Conservation (phyloP, 2,797 vertebrate genomes). For the Morus bassanus region DNA sequence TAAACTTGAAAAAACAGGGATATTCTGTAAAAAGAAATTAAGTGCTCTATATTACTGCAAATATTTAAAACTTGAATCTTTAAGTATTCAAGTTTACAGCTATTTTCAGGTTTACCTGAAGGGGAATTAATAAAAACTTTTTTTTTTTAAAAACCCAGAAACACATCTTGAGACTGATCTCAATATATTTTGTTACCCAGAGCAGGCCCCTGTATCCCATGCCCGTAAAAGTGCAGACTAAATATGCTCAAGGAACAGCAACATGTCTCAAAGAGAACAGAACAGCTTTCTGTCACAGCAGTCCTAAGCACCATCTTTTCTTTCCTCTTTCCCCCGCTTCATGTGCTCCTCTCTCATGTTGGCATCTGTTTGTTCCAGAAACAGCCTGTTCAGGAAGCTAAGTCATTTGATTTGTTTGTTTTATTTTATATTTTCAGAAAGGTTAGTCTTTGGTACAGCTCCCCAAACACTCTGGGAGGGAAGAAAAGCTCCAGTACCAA, state of each 20-base stretch:
- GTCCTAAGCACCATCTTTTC: not conserved
- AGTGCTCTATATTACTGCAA: not conserved
- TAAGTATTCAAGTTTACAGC: not conserved
- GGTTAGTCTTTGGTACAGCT: not conserved
- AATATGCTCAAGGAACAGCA: not conserved
- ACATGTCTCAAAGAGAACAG: not conserved
- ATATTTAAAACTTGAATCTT: not conserved
- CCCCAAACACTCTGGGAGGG: not conserved
- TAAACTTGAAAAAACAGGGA: not conserved
- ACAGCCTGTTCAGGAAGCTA: not conserved
- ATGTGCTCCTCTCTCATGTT: fast-evolving
- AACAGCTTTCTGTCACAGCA: not conserved
- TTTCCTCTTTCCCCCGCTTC: not conserved
- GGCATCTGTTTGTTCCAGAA: not conserved
- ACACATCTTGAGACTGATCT: not conserved
- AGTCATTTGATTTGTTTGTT: not conserved
- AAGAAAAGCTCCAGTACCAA: not conserved
- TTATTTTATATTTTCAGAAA: not conserved
- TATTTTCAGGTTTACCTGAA: not conserved
- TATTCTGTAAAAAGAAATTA: not conserved
- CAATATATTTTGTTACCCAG: not conserved
- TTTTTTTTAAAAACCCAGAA: not conserved
- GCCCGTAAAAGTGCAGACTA: not conserved
- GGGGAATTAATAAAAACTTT: not conserved
- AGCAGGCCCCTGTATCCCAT: not conserved